A percentile compares a stretch with the other conserved stretches of the same genome.
Evolutionary conservation across 1,140 invertebrate genomes (phyloP).

Genomic region (Macrobrachium nipponense): DNA sequence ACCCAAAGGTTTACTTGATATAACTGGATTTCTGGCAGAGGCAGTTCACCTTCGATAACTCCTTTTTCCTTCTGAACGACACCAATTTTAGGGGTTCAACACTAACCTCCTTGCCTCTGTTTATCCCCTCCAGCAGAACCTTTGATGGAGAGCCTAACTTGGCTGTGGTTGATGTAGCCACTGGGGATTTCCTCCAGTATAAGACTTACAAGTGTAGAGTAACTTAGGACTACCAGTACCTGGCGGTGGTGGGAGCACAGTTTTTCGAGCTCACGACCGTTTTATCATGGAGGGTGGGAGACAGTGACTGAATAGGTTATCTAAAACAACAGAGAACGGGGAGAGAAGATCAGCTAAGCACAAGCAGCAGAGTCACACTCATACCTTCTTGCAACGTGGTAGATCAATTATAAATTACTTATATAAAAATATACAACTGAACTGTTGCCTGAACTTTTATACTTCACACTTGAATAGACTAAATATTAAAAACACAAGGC

Average conservation of each 20-base stretch:
- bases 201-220: conserved; percentile 37
- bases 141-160: too few species aligned
- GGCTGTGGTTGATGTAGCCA: too few species aligned
- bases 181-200: too few species aligned
- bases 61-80: too few species aligned
- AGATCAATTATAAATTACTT: conserved; percentile 49
- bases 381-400: conserved; percentile 49
- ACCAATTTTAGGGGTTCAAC: too few species aligned
- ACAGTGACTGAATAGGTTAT: conserved; percentile 65
- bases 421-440: background rate
- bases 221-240: conserved; percentile 64
- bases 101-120: too few species aligned
- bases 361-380: conserved; percentile 43
- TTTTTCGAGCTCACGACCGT: conserved; percentile 64
- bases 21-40: too few species aligned
- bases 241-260: conserved; percentile 63
- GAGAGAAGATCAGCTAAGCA: conserved; percentile 64
- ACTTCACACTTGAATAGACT: background rate
- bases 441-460: conserved; percentile 1
- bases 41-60: too few species aligned
- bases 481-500: background rate
- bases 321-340: conserved; percentile 65
- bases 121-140: too few species aligned
- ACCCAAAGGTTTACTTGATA: too few species aligned
- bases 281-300: conserved; percentile 65